phyloP scores from a whole-genome alignment of 2,113 vertebrate genomes.

The Cichladusa arquata region DNA sequence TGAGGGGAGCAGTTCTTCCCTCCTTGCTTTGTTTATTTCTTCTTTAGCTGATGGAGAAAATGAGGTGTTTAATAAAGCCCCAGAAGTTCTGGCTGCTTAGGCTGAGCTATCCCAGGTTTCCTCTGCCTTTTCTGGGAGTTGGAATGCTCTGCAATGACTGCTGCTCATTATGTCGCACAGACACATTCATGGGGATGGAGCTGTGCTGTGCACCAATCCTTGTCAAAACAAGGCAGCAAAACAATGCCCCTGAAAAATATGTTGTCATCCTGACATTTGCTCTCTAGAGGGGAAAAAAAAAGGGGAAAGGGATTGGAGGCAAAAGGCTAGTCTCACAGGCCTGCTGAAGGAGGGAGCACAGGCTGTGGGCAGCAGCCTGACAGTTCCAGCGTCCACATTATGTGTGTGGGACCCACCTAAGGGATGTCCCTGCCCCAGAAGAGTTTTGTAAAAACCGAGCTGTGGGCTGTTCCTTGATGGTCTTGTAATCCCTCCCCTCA shows the following conservation, averaged over 20 bases:
- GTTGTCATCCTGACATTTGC: not conserved
- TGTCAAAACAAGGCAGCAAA: conserved; percentile 12
- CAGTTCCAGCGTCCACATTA: accelerated
- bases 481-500: not conserved
- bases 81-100: not conserved
- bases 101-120: not conserved
- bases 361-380: not conserved
- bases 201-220: not conserved
- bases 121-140: not conserved
- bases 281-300: not conserved
- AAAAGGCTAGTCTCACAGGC: not conserved
- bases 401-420: not conserved
- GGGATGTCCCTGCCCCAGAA: not conserved
- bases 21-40: not conserved
- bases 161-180: not conserved
- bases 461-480: not conserved
- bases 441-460: not conserved
- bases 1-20: not conserved
- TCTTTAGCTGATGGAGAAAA: not conserved
- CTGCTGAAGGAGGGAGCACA: not conserved
- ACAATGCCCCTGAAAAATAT: conserved; percentile 8
- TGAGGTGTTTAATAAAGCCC: not conserved
- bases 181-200: not conserved
- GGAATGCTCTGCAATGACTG: not conserved
- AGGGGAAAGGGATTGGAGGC: not conserved